Evolutionary conservation across 2,797 vertebrate species (phyloP).

Genomic region (Lagodon rhomboides): DNA sequence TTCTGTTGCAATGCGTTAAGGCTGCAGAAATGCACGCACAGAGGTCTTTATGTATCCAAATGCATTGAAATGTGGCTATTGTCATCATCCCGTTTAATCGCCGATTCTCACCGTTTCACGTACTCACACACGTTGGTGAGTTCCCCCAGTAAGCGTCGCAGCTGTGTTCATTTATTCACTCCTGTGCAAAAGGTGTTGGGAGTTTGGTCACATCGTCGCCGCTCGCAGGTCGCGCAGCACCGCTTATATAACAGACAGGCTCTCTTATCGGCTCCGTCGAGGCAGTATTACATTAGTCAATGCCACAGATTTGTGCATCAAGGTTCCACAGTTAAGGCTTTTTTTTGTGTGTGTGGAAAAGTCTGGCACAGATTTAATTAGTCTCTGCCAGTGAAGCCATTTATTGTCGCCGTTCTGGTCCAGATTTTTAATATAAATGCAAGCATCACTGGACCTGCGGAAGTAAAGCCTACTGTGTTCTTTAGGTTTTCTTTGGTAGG

Average conservation of each 20-base stretch:
- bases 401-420: neutral
- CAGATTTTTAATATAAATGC: neutral
- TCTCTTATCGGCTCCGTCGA: slow-evolving; percentile 6
- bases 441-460: neutral
- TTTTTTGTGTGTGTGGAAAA: neutral
- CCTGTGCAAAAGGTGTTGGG: neutral
- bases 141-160: neutral
- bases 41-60: neutral
- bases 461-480: neutral
- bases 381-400: neutral
- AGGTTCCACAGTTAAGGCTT: neutral
- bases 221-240: neutral
- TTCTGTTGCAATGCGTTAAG: neutral
- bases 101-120: neutral
- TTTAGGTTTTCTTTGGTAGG: neutral
- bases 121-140: no score
- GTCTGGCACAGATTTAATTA: neutral
- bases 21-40: neutral
- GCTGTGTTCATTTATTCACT: no score
- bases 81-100: neutral
- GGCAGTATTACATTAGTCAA: neutral
- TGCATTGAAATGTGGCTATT: neutral
- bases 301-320: neutral
- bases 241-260: neutral
- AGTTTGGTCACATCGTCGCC: neutral